phyloP scores from a whole-genome alignment of 2,888 invertebrate species.

The Elysia crispata region DNA sequence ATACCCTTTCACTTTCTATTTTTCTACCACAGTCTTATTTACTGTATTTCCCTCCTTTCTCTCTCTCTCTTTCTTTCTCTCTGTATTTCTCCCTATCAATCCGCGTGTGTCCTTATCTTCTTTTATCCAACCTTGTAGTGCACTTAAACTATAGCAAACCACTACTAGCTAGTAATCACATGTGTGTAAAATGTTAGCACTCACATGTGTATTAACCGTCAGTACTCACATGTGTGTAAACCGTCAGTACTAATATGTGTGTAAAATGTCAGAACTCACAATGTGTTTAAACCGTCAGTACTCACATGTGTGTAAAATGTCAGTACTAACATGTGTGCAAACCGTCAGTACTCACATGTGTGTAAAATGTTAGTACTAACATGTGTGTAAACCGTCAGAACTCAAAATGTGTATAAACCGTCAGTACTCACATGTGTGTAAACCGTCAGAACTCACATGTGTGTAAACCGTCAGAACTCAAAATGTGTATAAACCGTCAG shows the following conservation, averaged over 20 bases:
- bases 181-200: background rate
- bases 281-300: constrained; percentile 67
- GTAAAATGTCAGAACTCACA: constrained; percentile 74
- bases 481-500: constrained; percentile 68
- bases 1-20: no score
- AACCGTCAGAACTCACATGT: constrained; percentile 74
- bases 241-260: constrained; percentile 72
- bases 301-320: constrained; percentile 69
- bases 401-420: no score
- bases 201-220: constrained; percentile 75
- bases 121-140: no score
- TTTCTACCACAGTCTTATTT: no score
- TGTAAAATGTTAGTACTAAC: constrained; percentile 51
- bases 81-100: no score
- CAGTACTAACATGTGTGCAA: constrained; percentile 49
- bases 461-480: constrained; percentile 69
- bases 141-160: no score
- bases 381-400: constrained; percentile 76
- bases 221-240: constrained; percentile 75
- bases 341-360: no score
- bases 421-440: constrained; percentile 72
- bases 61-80: no score
- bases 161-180: no score
- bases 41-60: no score
- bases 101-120: no score